A percentile compares a stretch with the other conserved stretches of the same genome.
Conservation (phyloP, 2,113 vertebrate species). For the Girardinichthys multiradiatus region DNA sequence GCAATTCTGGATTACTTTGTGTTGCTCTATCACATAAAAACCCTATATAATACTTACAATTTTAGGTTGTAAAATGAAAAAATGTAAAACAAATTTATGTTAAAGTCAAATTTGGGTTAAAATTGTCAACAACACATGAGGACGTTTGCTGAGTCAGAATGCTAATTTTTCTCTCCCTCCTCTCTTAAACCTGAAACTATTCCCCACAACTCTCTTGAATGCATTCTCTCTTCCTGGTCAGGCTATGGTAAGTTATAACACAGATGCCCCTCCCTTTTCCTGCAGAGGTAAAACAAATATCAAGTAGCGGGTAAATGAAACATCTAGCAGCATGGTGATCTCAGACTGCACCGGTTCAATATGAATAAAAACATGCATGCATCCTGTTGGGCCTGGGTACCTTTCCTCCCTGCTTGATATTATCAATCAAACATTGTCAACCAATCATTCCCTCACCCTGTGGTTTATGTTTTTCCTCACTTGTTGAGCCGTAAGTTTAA, state of each 20-base stretch:
- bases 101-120: slow-evolving; percentile 40
- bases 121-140: slow-evolving; percentile 51
- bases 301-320: slow-evolving; percentile 53
- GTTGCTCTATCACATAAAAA: no score
- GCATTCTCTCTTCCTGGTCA: slow-evolving; percentile 86
- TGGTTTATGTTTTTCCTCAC: slow-evolving; percentile 29
- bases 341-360: slow-evolving; percentile 10
- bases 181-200: slow-evolving; percentile 81
- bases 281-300: slow-evolving; percentile 41
- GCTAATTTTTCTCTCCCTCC: slow-evolving; percentile 76
- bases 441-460: slow-evolving; percentile 12
- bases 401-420: slow-evolving; percentile 61
- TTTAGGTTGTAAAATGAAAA: no score
- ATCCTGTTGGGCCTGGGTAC: slow-evolving; percentile 34
- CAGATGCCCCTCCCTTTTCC: slow-evolving; percentile 57
- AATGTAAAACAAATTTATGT: neutral
- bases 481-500: slow-evolving; percentile 18
- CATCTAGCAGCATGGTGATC: slow-evolving; percentile 38
- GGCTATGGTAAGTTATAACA: slow-evolving; percentile 92
- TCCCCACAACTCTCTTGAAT: slow-evolving; percentile 86
- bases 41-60: no score
- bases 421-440: slow-evolving; percentile 9
- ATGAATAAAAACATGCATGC: slow-evolving; percentile 51
- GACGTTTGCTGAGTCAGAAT: slow-evolving; percentile 57
- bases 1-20: no score